Evolutionary conservation across 2,888 invertebrate species (phyloP).

Genomic region (Eurytoma adleriae): DNA sequence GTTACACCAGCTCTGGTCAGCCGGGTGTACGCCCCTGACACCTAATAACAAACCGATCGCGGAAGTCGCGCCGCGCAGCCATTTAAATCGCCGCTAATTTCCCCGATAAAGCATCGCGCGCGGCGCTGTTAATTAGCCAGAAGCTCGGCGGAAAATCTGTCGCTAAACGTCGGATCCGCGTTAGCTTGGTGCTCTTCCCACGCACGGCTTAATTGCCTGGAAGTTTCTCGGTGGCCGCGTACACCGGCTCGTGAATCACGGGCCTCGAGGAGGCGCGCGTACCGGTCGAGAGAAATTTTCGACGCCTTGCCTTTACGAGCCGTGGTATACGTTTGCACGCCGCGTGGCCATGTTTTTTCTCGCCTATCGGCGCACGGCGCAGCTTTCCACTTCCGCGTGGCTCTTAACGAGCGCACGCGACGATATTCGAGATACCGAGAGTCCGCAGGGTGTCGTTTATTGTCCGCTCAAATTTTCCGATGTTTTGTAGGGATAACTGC

Average conservation of each 20-base stretch:
- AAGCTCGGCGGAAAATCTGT: slow-evolving; percentile 1
- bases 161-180: not conserved
- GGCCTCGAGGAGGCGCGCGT: not conserved
- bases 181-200: not conserved
- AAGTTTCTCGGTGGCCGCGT: not conserved
- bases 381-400: too few relatives aligned
- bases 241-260: slow-evolving; percentile 29
- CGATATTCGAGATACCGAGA: too few relatives aligned
- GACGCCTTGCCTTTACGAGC: slow-evolving; percentile 33
- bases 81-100: slow-evolving; percentile 12
- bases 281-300: slow-evolving; percentile 36
- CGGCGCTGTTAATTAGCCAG: slow-evolving; percentile 25
- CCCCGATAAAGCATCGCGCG: slow-evolving; percentile 22
- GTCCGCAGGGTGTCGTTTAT: too few relatives aligned
- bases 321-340: too few relatives aligned
- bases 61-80: not conserved
- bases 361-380: too few relatives aligned
- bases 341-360: too few relatives aligned
- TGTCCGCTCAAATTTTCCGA: too few relatives aligned
- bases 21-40: too few relatives aligned
- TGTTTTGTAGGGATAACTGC: too few relatives aligned
- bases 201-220: slow-evolving; percentile 22
- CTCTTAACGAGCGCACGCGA: too few relatives aligned
- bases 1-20: too few relatives aligned
- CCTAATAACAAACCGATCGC: too few relatives aligned